Percentiles rank a stretch among this genome's conserved stretches.
Evolutionary conservation across 2,113 vertebrate species (phyloP).

Genomic region (Mirza zaza): DNA sequence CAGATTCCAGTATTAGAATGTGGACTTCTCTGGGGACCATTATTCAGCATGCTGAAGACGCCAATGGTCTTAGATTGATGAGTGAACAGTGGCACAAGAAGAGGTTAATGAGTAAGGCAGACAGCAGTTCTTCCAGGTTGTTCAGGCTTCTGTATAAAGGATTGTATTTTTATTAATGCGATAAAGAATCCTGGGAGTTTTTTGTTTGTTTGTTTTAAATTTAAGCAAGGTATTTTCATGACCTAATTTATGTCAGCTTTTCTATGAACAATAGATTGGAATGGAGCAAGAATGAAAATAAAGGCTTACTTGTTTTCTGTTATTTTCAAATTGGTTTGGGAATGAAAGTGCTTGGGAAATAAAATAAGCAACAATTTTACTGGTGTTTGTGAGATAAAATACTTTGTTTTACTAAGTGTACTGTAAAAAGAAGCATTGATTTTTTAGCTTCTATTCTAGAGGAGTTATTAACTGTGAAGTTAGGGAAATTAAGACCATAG

Average conservation of each 20-base stretch:
- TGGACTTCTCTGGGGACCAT: too few relatives aligned
- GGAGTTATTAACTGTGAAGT: conserved; percentile 29
- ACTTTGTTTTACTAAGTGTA: not conserved
- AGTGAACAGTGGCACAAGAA: too few relatives aligned
- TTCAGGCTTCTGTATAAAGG: not conserved
- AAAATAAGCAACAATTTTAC: not conserved
- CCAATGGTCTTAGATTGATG: not conserved
- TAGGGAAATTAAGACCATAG: not conserved
- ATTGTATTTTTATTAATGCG: not conserved
- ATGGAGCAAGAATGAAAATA: not conserved
- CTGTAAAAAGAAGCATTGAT: not conserved
- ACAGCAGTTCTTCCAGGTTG: not conserved
- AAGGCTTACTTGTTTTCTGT: not conserved
- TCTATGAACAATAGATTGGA: not conserved
- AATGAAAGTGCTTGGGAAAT: conserved; percentile 19
- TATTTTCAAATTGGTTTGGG: not conserved
- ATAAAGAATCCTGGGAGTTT: not conserved
- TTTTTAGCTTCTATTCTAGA: not conserved
- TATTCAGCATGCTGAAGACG: not conserved
- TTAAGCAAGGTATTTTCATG: not conserved
- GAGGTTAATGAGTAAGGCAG: not conserved
- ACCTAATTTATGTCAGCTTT: not conserved
- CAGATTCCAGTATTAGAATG: not conserved
- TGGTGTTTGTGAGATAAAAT: conserved; percentile 41
- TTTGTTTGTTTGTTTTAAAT: not conserved